Conservation (phyloP, 2,113 vertebrate genomes). For the Apaloderma vittatum region DNA sequence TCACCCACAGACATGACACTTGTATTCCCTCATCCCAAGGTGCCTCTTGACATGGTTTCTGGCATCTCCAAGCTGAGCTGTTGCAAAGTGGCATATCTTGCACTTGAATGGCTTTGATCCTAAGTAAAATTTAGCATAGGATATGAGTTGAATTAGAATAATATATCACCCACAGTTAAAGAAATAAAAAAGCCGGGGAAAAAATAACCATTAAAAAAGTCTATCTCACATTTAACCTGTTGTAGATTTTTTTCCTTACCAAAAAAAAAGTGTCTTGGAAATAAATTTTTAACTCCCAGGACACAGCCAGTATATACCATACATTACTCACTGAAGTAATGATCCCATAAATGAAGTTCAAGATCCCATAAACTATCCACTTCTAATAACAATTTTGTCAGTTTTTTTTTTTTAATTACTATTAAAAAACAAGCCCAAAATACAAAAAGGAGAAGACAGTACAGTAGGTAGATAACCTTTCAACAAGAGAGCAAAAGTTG, state of each 20-base stretch:
- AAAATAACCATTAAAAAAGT: constrained; percentile 64
- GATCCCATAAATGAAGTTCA: no score
- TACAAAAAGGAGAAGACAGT: constrained; percentile 21
- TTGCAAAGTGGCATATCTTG: constrained; percentile 99
- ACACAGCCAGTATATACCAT: not conserved
- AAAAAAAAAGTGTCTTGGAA: constrained; percentile 32
- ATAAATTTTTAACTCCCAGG: constrained; percentile 45
- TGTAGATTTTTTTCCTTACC: constrained; percentile 56
- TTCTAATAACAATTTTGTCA: not conserved
- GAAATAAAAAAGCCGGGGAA: constrained; percentile 59
- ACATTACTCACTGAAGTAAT: constrained; percentile 41
- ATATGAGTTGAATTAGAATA: constrained; percentile 79
- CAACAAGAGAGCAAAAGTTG: not conserved
- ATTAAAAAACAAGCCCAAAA: not conserved
- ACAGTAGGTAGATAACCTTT: not conserved
- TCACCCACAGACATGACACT: constrained; percentile 99
- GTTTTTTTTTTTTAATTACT: not conserved
- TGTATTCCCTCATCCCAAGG: constrained; percentile 98
- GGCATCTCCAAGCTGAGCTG: constrained; percentile 97
- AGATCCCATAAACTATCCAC: not conserved
- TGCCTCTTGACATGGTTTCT: constrained; percentile 99
- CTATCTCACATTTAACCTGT: constrained; percentile 62
- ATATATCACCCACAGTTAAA: constrained; percentile 65
- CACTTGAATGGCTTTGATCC: constrained; percentile 99
- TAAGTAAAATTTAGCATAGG: constrained; percentile 85